These are phyloP conservation scores for Mythimna ferrago DNA, from an alignment of 2,888 invertebrate species.

Conservation along the genomic window DNA sequence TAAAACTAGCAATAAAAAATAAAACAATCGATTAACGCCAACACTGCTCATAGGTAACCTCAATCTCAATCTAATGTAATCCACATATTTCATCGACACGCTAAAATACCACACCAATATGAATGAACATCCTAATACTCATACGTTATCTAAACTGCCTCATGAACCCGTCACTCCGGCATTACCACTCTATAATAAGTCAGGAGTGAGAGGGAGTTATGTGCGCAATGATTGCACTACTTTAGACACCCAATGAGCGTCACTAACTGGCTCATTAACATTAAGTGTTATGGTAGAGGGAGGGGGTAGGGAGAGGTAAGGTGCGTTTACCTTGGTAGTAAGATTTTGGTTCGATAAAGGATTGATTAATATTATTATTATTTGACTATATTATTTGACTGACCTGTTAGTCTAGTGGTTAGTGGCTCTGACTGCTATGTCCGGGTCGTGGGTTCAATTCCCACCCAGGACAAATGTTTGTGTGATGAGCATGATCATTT, in stretches of 20 bases:
- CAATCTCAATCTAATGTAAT: background rate
- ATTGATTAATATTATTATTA: no score
- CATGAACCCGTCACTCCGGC: constrained; percentile 23
- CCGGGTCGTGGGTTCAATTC: no score
- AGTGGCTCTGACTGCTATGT: no score
- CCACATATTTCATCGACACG: background rate
- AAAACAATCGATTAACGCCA: no score
- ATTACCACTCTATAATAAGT: constrained; percentile 40
- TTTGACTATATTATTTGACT: no score
- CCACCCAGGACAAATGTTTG: no score
- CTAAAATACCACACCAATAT: background rate
- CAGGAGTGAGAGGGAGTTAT: constrained; percentile 61
- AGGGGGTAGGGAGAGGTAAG: background rate
- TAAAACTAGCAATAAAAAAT: no score
- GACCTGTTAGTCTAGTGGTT: no score
- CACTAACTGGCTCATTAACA: constrained; percentile 53
- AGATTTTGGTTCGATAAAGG: background rate
- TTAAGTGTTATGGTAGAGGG: constrained; percentile 37
- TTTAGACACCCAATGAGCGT: constrained; percentile 55
- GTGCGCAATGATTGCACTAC: constrained; percentile 57
- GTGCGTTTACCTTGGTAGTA: background rate
- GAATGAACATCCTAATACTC: background rate
- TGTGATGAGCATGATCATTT: no score
- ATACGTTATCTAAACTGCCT: constrained; percentile 39
- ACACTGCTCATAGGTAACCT: background rate